Percentiles rank a stretch among this genome's conserved stretches.
Evolutionary conservation across 2,888 invertebrate genomes (phyloP).

Genomic region (Abrostola tripartita): DNA sequence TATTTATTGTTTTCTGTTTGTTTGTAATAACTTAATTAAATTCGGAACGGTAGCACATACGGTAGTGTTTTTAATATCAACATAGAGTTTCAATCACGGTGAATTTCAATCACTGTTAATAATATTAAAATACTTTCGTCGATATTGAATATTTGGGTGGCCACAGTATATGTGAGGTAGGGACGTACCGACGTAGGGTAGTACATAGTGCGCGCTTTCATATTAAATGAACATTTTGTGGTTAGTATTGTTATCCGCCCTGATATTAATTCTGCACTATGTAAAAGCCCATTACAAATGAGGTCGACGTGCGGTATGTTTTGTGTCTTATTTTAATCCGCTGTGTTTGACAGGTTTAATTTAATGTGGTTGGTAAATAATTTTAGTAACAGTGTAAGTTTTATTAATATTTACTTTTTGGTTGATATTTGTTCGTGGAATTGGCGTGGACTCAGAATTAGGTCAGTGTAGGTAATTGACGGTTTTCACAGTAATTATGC

Average conservation of each 20-base stretch:
- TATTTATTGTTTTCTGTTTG: slow-evolving; percentile 21
- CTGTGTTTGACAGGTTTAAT: slow-evolving; percentile 67
- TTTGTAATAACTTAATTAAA: slow-evolving; percentile 13
- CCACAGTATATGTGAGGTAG: neutral
- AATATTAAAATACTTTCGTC: slow-evolving; percentile 41
- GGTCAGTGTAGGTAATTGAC: slow-evolving; percentile 9
- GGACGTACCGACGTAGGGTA: slow-evolving; percentile 1
- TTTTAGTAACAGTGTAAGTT: slow-evolving; percentile 32
- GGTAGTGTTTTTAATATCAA: slow-evolving; percentile 17
- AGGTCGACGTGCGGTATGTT: slow-evolving; percentile 62
- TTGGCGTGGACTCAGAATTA: slow-evolving; percentile 7
- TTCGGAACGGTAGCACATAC: neutral
- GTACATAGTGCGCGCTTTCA: slow-evolving; percentile 47
- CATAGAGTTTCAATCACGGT: slow-evolving; percentile 17
- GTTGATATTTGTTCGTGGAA: slow-evolving; percentile 5
- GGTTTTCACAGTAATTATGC: neutral
- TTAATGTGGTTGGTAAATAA: slow-evolving; percentile 59
- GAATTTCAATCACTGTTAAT: slow-evolving; percentile 39
- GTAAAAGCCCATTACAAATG: slow-evolving; percentile 73
- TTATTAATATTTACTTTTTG: slow-evolving; percentile 25
- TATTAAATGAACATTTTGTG: slow-evolving; percentile 61
- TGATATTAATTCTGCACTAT: slow-evolving; percentile 62
- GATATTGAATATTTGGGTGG: slow-evolving; percentile 37
- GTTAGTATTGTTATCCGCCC: slow-evolving; percentile 61
- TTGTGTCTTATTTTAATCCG: slow-evolving; percentile 67